Evolutionary conservation across 2,797 vertebrate genomes (phyloP), one percentile per base, ranked within the genome.

Genomic region (Etheostoma perlongum): DNA sequence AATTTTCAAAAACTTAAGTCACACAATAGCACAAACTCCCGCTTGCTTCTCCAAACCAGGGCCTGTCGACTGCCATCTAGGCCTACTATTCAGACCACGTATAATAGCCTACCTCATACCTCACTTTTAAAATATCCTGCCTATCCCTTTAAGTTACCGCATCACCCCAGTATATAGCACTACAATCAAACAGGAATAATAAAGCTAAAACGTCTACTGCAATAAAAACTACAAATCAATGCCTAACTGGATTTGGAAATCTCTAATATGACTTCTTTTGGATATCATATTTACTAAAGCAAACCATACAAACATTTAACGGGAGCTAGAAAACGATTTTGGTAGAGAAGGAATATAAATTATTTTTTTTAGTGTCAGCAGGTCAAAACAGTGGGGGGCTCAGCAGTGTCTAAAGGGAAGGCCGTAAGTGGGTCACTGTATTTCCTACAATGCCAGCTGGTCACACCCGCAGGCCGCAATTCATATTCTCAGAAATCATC

Each of bases 391-490:
- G 67, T 19, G 19, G n/a, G 16, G n/a, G 69, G 33, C 13, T 59
- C 15, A 23, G 54, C 61, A 53, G 47, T 25, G 47, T 80, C 80
- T 74, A 40, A 7, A 33, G 77, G 76, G 81, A 65, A 74, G 53
- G 23, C 15, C 40, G 16, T 60, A 92, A 90, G 16, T 90, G 79
- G 88, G 91, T 81, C 91, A 89, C 44, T 51, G 70, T 53, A 42
- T 82, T 49, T 80, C 75, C 69, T 52, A 11, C 64, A 53, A 77
- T 47, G 79, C 85, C 85, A 88, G 69, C 46, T 73, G 36, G 8
- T 76, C 74, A 48, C 75, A 79, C 67, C 88, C 84, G 0, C 33
- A 86, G 86, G 90, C 85, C n/a, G 9, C 27, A 74, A 51, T 51
- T 72, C 70, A 72, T 74, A 33, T 73, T 85, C 40, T 62, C 57